Conservation (phyloP, 1,140 invertebrate genomes). For the Ylistrum balloti region DNA sequence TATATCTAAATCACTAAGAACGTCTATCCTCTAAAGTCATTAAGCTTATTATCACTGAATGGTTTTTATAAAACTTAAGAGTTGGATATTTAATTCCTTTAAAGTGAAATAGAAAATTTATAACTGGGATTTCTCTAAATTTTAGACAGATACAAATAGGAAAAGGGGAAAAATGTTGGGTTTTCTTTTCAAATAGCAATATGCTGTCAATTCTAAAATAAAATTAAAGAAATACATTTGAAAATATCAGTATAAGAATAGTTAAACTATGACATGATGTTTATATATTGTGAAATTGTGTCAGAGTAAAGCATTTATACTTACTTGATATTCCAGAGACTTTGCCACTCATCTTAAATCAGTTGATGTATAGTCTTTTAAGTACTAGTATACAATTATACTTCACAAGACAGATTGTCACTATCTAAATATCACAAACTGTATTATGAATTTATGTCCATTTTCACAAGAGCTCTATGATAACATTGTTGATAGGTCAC, state of each 20-base stretch:
- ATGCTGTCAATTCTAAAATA: no score
- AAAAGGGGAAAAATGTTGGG: no score
- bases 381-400: background rate
- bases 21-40: background rate
- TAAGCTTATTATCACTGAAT: background rate
- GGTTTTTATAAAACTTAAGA: background rate
- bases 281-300: no score
- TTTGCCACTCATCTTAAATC: constrained; percentile 50
- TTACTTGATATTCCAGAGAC: constrained; percentile 58
- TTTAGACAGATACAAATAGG: no score
- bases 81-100: background rate
- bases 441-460: background rate
- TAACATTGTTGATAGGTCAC: background rate
- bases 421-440: background rate
- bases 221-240: no score
- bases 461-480: background rate
- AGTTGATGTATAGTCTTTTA: background rate
- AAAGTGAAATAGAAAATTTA: background rate
- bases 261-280: no score
- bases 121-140: no score
- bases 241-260: no score
- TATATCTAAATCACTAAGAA: background rate
- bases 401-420: background rate
- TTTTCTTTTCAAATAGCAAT: no score
- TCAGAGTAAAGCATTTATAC: constrained; percentile 40